phyloP scores from a whole-genome alignment of 1,140 invertebrate species.

The Euborellia annulipes region DNA sequence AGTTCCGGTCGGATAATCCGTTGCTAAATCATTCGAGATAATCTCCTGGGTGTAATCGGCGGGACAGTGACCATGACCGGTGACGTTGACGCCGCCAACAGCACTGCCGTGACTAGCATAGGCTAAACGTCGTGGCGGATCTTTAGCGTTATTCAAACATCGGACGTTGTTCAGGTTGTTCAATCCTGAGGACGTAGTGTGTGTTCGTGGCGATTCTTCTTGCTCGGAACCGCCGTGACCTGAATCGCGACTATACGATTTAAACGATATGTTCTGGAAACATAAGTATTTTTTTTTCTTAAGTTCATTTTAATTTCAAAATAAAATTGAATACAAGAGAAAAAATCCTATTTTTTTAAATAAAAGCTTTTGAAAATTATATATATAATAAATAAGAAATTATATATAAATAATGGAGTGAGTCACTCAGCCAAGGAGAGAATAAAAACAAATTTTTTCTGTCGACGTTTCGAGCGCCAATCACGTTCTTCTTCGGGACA shows the following conservation, averaged over 20 bases:
- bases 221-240: slow-evolving; percentile 45
- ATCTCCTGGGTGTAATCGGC: slow-evolving; percentile 9
- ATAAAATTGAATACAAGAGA: slow-evolving; percentile 4
- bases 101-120: slow-evolving; percentile 14
- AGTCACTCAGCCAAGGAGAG: no score
- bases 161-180: slow-evolving; percentile 19
- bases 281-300: slow-evolving; percentile 9
- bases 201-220: slow-evolving; percentile 42
- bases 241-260: slow-evolving; percentile 45
- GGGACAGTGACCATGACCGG: slow-evolving; percentile 15
- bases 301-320: slow-evolving; percentile 19
- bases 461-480: no score
- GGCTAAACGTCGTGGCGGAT: slow-evolving; percentile 22
- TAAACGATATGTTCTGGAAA: slow-evolving; percentile 54
- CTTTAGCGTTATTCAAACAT: slow-evolving; percentile 22
- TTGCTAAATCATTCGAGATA: slow-evolving; percentile 2
- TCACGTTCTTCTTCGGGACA: no score
- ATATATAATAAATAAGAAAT: no score
- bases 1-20: slow-evolving; percentile 5
- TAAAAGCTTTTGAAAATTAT: background rate
- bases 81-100: slow-evolving; percentile 16
- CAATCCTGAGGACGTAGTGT: slow-evolving; percentile 30
- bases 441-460: no score
- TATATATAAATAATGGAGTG: no score
- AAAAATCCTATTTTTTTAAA: background rate